phyloP scores from a whole-genome alignment of 2,113 vertebrate genomes.

The Myiopsitta monachus region DNA sequence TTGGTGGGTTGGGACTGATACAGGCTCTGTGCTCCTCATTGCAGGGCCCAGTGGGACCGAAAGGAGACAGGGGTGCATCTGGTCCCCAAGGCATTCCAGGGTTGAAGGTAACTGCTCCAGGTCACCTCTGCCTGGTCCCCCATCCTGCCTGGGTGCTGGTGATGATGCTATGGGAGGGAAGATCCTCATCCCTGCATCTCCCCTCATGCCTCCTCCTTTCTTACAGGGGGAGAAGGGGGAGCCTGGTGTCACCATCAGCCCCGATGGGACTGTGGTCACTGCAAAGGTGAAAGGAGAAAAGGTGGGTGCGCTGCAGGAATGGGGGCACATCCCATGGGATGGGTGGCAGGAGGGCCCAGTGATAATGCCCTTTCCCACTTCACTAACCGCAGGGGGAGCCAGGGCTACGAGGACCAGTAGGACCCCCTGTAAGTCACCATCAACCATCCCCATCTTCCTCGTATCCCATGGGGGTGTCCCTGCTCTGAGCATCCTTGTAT shows the following conservation, averaged over 20 bases:
- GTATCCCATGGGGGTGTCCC: rapidly evolving
- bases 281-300: constrained; percentile 67
- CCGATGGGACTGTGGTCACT: constrained; percentile 33
- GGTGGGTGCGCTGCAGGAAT: constrained; percentile 2
- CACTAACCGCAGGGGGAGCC: constrained; percentile 31
- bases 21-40: not conserved
- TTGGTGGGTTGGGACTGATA: rapidly evolving
- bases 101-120: constrained; percentile 51
- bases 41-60: constrained; percentile 63
- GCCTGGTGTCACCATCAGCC: constrained; percentile 59
- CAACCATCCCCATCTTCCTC: not conserved
- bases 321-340: rapidly evolving
- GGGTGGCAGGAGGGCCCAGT: rapidly evolving
- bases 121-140: not conserved
- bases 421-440: constrained; percentile 44
- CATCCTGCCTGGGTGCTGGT: not conserved
- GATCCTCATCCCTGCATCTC: not conserved
- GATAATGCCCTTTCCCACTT: not conserved
- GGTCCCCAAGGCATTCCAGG: constrained; percentile 62
- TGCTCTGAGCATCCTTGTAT: not conserved
- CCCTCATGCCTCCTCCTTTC: not conserved
- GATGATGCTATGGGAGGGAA: not conserved
- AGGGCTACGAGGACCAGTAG: not conserved
- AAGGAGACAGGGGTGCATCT: constrained; percentile 57
- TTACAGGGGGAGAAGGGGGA: constrained; percentile 82